Evolutionary conservation across 2,888 invertebrate species (phyloP).

Genomic region (Orthosia gothica): DNA sequence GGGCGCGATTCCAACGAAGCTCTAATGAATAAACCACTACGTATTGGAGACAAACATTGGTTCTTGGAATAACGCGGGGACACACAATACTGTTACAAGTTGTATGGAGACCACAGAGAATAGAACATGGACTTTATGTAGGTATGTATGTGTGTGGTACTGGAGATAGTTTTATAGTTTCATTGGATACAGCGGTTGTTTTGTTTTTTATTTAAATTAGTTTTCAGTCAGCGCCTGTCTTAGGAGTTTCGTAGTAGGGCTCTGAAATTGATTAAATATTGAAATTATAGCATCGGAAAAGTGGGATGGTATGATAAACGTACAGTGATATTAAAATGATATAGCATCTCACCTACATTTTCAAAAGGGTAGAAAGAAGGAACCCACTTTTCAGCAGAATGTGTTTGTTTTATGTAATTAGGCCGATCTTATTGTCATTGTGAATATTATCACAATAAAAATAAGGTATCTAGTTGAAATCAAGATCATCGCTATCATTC

Average conservation of each 20-base stretch:
- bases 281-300: too few relatives aligned
- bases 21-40: constrained; percentile 75
- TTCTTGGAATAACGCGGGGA: constrained; percentile 44
- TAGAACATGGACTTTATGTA: constrained; percentile 34
- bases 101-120: constrained; percentile 31
- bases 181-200: background rate
- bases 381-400: too few relatives aligned
- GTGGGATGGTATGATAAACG: too few relatives aligned
- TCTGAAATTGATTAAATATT: too few relatives aligned
- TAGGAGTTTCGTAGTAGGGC: background rate
- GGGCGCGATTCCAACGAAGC: constrained; percentile 68
- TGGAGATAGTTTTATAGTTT: background rate
- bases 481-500: too few relatives aligned
- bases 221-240: background rate
- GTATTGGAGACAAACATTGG: constrained; percentile 65
- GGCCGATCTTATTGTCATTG: too few relatives aligned
- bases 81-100: constrained; percentile 49
- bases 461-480: too few relatives aligned
- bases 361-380: too few relatives aligned
- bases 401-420: too few relatives aligned
- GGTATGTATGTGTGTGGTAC: background rate
- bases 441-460: too few relatives aligned
- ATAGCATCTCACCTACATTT: too few relatives aligned
- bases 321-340: too few relatives aligned
- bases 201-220: background rate